Percentiles rank a stretch among this genome's conserved stretches.
Conservation (phyloP, 2,113 vertebrate species). For the Tapirus terrestris region DNA sequence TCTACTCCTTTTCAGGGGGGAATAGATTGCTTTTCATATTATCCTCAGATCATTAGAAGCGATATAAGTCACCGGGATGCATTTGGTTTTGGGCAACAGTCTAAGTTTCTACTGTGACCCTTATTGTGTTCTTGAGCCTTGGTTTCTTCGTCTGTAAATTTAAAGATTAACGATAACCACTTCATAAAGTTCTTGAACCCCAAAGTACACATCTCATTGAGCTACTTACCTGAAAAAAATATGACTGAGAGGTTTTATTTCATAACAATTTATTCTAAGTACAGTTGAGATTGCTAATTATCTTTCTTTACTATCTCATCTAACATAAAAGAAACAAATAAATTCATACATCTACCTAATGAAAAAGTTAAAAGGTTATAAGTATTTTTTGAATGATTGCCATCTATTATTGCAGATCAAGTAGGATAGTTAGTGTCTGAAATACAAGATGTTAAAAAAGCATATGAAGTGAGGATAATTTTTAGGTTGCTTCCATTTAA, state of each 20-base stretch:
- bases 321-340: background rate
- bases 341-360: background rate
- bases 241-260: background rate
- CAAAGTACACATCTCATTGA: background rate
- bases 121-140: background rate
- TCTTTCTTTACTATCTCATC: background rate
- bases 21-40: background rate
- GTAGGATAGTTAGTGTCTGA: background rate
- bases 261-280: background rate
- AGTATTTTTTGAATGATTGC: background rate
- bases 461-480: background rate
- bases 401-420: background rate
- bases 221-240: background rate
- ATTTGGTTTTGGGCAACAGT: background rate
- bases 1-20: background rate
- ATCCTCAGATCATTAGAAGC: background rate
- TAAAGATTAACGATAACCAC: background rate
- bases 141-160: background rate
- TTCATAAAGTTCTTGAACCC: background rate
- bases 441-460: slow-evolving; percentile 6
- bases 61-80: background rate
- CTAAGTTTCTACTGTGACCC: background rate
- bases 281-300: background rate
- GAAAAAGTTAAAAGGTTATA: background rate
- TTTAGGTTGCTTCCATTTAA: background rate